Percentiles rank a stretch among this genome's conserved stretches.
These are phyloP conservation scores for Pygoscelis adeliae DNA, from an alignment of 2,113 vertebrate genomes.

Conservation along the genomic window DNA sequence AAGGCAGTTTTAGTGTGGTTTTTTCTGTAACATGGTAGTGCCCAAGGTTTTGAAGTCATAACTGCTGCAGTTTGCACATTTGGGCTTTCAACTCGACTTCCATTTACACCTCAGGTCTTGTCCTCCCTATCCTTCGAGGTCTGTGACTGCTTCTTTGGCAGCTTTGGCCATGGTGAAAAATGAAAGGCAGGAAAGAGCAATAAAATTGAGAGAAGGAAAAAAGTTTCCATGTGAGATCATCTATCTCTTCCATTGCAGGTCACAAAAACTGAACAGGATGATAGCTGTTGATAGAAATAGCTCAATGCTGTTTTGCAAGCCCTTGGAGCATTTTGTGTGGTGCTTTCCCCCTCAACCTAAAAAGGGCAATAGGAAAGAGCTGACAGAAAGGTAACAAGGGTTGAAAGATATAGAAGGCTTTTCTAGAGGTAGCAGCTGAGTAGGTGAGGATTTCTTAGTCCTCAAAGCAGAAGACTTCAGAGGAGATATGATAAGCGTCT, in stretches of 20 bases:
- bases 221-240: not conserved
- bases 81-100: not conserved
- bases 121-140: not conserved
- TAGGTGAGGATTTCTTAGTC: not conserved
- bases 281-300: not conserved
- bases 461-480: not conserved
- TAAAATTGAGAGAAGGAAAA: not conserved
- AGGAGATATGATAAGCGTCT: not conserved
- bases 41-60: not conserved
- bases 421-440: not conserved
- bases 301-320: not conserved
- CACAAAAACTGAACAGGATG: not conserved
- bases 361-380: not conserved
- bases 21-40: not conserved
- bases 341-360: not conserved
- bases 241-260: not conserved
- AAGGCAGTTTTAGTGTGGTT: not conserved
- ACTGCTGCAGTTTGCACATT: not conserved
- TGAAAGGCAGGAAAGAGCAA: not conserved
- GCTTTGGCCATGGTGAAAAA: not conserved
- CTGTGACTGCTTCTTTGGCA: not conserved
- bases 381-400: not conserved
- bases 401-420: not conserved
- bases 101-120: not conserved
- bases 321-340: not conserved